Evolutionary conservation across 2,888 invertebrate species (phyloP).

Genomic region (Pandemis cinnamomeana): DNA sequence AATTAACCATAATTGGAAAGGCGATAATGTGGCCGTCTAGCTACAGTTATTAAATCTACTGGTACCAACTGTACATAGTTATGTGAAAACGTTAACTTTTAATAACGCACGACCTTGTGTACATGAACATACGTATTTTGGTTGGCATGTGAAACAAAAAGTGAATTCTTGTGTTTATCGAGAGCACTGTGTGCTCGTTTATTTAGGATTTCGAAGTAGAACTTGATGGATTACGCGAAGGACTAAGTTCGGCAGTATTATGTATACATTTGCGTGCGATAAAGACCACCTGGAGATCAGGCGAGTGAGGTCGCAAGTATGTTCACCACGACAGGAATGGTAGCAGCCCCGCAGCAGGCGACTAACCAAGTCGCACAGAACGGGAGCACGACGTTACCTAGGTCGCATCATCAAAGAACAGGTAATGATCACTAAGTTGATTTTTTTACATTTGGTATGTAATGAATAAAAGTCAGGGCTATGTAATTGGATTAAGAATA

Average conservation of each 20-base stretch:
- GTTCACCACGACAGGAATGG: slow-evolving; percentile 76
- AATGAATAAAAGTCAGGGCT: not conserved
- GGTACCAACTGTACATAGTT: slow-evolving; percentile 48
- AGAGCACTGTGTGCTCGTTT: slow-evolving; percentile 41
- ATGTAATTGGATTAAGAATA: not conserved
- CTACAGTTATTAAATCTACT: slow-evolving; percentile 44
- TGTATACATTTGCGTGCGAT: slow-evolving; percentile 75
- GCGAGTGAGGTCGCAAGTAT: slow-evolving; percentile 60
- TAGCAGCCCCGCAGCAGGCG: slow-evolving; percentile 78
- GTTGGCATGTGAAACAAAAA: slow-evolving; percentile 62
- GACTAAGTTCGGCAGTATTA: slow-evolving; percentile 67
- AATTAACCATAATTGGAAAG: slow-evolving; percentile 44
- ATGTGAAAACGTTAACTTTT: slow-evolving; percentile 48
- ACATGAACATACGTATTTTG: slow-evolving; percentile 64
- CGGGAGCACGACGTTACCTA: slow-evolving; percentile 78
- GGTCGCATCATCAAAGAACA: slow-evolving; percentile 81
- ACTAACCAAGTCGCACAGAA: slow-evolving; percentile 76
- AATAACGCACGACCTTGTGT: slow-evolving; percentile 70
- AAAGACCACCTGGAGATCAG: slow-evolving; percentile 76
- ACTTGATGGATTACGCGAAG: slow-evolving; percentile 53
- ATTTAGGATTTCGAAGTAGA: slow-evolving; percentile 42
- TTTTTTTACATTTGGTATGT: not conserved
- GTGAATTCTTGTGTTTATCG: slow-evolving; percentile 46
- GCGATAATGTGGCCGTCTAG: slow-evolving; percentile 48
- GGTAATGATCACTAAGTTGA: slow-evolving; percentile 54